These are phyloP conservation scores for Andrena camellia DNA, from an alignment of 2,888 invertebrate species.

Conservation along the genomic window DNA sequence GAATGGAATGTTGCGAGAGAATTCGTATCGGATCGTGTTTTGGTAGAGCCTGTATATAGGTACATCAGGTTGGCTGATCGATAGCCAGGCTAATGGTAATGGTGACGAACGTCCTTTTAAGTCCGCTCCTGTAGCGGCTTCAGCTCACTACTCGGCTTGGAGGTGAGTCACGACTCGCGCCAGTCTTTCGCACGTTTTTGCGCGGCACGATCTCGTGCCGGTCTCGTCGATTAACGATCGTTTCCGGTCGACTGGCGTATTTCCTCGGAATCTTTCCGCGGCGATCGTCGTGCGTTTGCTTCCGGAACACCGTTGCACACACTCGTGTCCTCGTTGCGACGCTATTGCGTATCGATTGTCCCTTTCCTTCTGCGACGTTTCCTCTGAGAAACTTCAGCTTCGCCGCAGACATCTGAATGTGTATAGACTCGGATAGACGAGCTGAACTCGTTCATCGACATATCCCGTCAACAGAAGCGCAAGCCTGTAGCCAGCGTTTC, in stretches of 20 bases:
- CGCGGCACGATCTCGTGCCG: conserved; percentile 60
- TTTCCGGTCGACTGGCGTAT: conserved; percentile 68
- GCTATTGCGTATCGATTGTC: conserved; percentile 8
- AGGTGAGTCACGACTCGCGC: conserved; percentile 70
- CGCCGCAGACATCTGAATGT: too few species aligned
- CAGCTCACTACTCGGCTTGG: conserved; percentile 43
- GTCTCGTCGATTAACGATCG: conserved; percentile 77
- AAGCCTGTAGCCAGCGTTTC: background rate
- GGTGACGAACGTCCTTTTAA: conserved; percentile 36
- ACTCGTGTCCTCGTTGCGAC: conserved; percentile 32
- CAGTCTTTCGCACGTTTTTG: conserved; percentile 79
- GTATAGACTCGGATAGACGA: too few species aligned
- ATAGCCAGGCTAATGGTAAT: conserved; percentile 22
- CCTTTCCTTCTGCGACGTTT: conserved; percentile 17
- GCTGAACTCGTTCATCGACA: too few species aligned
- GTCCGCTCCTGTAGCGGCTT: conserved; percentile 43
- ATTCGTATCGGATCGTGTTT: background rate
- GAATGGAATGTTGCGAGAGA: background rate
- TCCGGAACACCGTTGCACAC: conserved; percentile 44
- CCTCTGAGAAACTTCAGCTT: background rate
- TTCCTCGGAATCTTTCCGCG: conserved; percentile 41
- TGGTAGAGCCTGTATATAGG: background rate
- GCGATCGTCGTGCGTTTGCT: conserved; percentile 8
- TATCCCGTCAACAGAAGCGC: background rate
- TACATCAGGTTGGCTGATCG: conserved; percentile 1